Conservation (phyloP, 2,888 invertebrate species). For the Athrips mouffetella region DNA sequence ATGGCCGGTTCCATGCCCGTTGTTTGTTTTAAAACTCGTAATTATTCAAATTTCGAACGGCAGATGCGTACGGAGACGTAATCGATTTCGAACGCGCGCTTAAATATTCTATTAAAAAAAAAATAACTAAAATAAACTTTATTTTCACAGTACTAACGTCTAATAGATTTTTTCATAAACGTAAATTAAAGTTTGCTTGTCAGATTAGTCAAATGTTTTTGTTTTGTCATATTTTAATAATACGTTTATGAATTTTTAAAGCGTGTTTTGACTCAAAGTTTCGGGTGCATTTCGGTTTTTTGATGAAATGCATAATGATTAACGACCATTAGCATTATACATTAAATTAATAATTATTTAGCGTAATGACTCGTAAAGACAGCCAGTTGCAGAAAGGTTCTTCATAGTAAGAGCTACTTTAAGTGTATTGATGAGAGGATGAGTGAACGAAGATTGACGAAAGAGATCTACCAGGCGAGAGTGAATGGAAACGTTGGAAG, state of each 20-base stretch:
- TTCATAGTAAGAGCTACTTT: too few relatives aligned
- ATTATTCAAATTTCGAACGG: conserved; percentile 73
- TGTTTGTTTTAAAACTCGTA: conserved; percentile 59
- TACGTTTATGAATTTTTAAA: conserved; percentile 9
- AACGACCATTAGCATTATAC: conserved; percentile 2
- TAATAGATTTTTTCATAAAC: neutral
- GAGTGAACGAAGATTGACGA: too few relatives aligned
- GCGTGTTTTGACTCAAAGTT: conserved; percentile 7
- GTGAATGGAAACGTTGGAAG: too few relatives aligned
- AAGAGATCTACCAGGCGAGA: too few relatives aligned
- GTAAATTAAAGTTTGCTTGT: neutral
- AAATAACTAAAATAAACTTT: neutral
- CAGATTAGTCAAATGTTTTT: conserved; percentile 12
- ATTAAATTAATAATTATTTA: conserved; percentile 37
- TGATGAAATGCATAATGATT: neutral
- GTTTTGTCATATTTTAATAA: conserved; percentile 17
- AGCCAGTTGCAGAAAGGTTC: too few relatives aligned
- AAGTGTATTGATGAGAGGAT: too few relatives aligned
- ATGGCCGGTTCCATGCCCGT: conserved; percentile 23
- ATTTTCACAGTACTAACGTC: neutral
- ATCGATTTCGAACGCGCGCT: conserved; percentile 41
- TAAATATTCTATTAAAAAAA: neutral
- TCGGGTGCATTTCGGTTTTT: conserved; percentile 11
- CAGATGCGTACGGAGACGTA: conserved; percentile 64
- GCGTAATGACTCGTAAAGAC: conserved; percentile 45